Conservation (phyloP, 2,113 vertebrate species). For the Rattus rattus region DNA sequence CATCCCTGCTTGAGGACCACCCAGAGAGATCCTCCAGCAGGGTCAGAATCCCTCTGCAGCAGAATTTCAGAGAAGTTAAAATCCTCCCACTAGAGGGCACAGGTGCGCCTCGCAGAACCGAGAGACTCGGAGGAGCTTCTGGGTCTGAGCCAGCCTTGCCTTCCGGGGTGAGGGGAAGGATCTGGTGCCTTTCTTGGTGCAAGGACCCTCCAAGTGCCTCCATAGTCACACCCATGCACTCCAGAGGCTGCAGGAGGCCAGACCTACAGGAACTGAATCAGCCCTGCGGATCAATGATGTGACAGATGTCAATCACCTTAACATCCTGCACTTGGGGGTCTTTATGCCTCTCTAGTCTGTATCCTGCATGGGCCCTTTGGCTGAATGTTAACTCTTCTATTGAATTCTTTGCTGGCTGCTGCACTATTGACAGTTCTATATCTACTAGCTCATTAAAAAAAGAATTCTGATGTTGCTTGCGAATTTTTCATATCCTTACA, state of each 20-base stretch:
- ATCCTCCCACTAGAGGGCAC: slow-evolving; percentile 54
- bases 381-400: background rate
- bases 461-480: background rate
- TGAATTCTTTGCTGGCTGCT: slow-evolving; percentile 21
- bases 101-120: background rate
- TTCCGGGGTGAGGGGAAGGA: background rate
- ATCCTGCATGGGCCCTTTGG: background rate
- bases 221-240: background rate
- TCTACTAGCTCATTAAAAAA: background rate
- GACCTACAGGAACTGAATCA: background rate
- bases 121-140: rapidly evolving
- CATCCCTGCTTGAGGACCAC: rapidly evolving
- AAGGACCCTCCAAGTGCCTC: background rate
- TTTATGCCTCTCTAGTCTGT: background rate
- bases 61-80: background rate
- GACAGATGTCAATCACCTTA: background rate
- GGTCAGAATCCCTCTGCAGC: background rate
- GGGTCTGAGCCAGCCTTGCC: background rate
- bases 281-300: background rate
- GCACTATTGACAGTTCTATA: background rate
- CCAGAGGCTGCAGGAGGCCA: background rate
- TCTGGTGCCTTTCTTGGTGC: background rate
- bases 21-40: too few species aligned
- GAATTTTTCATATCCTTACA: background rate
- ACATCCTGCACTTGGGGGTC: background rate